A percentile compares a stretch with the other conserved stretches of the same genome.
These are phyloP conservation scores for Biston stratarius DNA, from an alignment of 2,888 invertebrate species.

Conservation along the genomic window DNA sequence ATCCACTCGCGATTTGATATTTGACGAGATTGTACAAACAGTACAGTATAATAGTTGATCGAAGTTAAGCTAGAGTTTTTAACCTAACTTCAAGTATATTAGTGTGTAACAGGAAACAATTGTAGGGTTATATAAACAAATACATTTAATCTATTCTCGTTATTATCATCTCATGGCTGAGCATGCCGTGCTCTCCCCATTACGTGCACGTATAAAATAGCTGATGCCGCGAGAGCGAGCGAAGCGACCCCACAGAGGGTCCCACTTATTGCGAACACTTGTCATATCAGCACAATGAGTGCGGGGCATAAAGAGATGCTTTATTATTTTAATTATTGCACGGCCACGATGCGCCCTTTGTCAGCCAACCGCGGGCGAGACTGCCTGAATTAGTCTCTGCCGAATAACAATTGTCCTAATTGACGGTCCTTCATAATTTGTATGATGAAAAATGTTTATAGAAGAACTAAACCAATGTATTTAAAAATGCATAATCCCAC, in stretches of 20 bases:
- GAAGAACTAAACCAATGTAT: constrained; percentile 26
- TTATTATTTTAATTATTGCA: constrained; percentile 86
- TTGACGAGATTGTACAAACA: no score
- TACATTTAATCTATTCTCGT: constrained; percentile 8
- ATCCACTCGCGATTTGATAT: no score
- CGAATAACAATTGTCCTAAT: constrained; percentile 70
- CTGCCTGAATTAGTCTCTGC: constrained; percentile 67
- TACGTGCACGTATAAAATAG: constrained; percentile 40
- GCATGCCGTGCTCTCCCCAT: constrained; percentile 35
- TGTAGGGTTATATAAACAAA: not conserved
- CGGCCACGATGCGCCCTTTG: constrained; percentile 77
- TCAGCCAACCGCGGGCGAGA: constrained; percentile 66
- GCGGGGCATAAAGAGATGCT: constrained; percentile 68
- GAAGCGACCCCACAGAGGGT: constrained; percentile 63
- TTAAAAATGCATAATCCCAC: not conserved
- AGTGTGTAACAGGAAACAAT: not conserved
- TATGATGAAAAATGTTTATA: constrained; percentile 27
- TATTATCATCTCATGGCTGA: constrained; percentile 19
- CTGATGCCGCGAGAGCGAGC: constrained; percentile 28
- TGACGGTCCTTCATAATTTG: constrained; percentile 63
- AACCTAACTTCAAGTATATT: no score
- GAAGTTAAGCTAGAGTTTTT: not conserved
- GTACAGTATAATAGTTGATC: no score
- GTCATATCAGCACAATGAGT: constrained; percentile 82
- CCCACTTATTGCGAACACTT: constrained; percentile 82